These are phyloP conservation scores for Nannoperca obscura DNA, from an alignment of 2,797 vertebrate genomes.

Conservation along the genomic window DNA sequence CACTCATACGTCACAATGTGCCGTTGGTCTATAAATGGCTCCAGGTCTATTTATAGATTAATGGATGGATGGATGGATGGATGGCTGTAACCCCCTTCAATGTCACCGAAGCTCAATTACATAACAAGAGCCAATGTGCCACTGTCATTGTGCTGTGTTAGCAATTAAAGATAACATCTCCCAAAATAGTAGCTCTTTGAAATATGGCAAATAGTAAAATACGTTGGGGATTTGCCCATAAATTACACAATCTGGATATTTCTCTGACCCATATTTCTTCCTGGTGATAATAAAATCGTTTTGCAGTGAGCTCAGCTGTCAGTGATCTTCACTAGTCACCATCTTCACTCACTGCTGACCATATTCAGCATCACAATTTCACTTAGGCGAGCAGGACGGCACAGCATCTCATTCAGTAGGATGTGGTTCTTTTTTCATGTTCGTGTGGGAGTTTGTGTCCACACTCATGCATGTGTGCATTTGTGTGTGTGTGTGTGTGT, in stretches of 20 bases:
- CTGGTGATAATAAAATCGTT: not conserved
- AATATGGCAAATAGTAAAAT: not conserved
- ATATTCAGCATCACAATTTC: slow-evolving; percentile 15
- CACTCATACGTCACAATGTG: slow-evolving; percentile 46
- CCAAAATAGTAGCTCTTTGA: slow-evolving; percentile 10
- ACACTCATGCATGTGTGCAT: slow-evolving; percentile 35
- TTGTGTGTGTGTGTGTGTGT: slow-evolving; percentile 34
- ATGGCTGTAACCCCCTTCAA: slow-evolving; percentile 61
- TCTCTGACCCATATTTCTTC: slow-evolving; percentile 8
- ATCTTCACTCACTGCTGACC: slow-evolving; percentile 4
- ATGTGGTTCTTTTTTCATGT: slow-evolving; percentile 40
- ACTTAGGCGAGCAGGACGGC: not conserved
- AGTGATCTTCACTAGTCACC: not conserved
- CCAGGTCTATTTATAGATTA: slow-evolving; percentile 74
- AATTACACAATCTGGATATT: slow-evolving; percentile 10
- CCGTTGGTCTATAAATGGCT: slow-evolving; percentile 72
- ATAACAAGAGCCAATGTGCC: slow-evolving; percentile 48
- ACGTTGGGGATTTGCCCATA: slow-evolving; percentile 10
- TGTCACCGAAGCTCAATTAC: slow-evolving; percentile 61
- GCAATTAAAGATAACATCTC: slow-evolving; percentile 14
- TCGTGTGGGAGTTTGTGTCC: slow-evolving; percentile 52
- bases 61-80: slow-evolving; percentile 53
- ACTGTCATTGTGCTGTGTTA: slow-evolving; percentile 10
- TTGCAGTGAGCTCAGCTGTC: not conserved
- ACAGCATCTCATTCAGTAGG: slow-evolving; percentile 21